Evolutionary conservation across 1,140 invertebrate genomes (phyloP).

Genomic region (Zaprionus camerounensis): DNA sequence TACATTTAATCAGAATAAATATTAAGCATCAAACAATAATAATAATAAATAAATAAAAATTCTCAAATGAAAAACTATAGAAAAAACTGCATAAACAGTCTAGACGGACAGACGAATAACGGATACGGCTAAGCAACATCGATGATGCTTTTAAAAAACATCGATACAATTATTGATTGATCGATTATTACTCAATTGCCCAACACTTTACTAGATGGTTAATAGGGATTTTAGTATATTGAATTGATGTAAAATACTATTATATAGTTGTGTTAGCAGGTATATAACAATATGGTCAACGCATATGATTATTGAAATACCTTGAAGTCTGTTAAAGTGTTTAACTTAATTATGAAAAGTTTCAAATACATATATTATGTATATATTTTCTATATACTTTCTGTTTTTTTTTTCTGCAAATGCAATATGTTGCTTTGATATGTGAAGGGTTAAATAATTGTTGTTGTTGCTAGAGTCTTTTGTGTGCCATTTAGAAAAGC

Average conservation of each 20-base stretch:
- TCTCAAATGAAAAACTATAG: too few relatives aligned
- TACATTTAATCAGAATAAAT: too few relatives aligned
- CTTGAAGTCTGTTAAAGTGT: not conserved
- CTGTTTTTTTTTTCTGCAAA: slow-evolving; percentile 10
- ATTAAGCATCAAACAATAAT: too few relatives aligned
- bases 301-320: not conserved
- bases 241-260: not conserved
- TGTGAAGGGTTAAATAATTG: not conserved
- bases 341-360: not conserved
- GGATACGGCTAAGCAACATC: too few relatives aligned
- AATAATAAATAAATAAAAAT: too few relatives aligned
- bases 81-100: too few relatives aligned
- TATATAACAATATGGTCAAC: not conserved
- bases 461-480: not conserved
- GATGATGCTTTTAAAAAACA: too few relatives aligned
- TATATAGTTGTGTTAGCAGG: not conserved
- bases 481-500: not conserved
- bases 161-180: not conserved
- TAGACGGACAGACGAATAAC: too few relatives aligned
- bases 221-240: not conserved
- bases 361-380: not conserved
- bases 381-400: slow-evolving; percentile 4
- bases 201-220: not conserved
- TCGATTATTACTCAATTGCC: not conserved
- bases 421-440: not conserved